Evolutionary conservation across 2,888 invertebrate species (phyloP), one percentile per base, ranked within the genome.

Genomic region (Alentia gelatinosa): DNA sequence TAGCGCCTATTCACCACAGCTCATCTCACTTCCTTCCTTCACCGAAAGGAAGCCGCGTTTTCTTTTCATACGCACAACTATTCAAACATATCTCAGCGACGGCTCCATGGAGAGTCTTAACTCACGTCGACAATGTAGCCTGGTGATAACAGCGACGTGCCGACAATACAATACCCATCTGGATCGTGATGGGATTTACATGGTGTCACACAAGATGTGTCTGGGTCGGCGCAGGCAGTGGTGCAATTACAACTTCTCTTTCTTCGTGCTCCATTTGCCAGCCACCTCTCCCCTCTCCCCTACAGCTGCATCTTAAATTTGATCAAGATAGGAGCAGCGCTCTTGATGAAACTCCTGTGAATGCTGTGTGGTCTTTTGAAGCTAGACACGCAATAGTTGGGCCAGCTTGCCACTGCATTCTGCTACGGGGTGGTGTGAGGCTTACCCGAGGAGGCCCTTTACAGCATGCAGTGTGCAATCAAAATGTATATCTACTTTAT

Each of bases 251-350:
- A 68, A 30, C 68, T 68, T 68, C 26, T 26, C 5, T 68, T 68
- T 68, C 68, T 68, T 9, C 26, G 4, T 30, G 12, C 12, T 30
- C 68, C 68, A 68, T 26, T 68, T 26, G 26, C 68, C 47, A 19
- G 47, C 19, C 19, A 7, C 47, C 7, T 7, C 19, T 47, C 9
- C 9, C 19, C 47, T n/a, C n/a, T n/a, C n/a, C n/a, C n/a, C 30
- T 30, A 9, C 3, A 56, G 56, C 56, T 12, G n/a, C 56, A 56
- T 56, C 56, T n/a, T 56, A 56, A n/a, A 30, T 4, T 4, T 68
- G 68, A 68, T 68, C 68, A 68, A 68, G 68, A 68, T 68, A 68
- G 56, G 19, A 12, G n/a, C n/a, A n/a, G n/a, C n/a, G n/a, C n/a
- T n/a, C n/a, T n/a, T n/a, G n/a, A n/a, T n/a, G n/a, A n/a, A n/a